Percentiles rank a stretch among this genome's conserved stretches.
Conservation (phyloP, 2,113 vertebrate genomes). For the Narcine bancroftii region DNA sequence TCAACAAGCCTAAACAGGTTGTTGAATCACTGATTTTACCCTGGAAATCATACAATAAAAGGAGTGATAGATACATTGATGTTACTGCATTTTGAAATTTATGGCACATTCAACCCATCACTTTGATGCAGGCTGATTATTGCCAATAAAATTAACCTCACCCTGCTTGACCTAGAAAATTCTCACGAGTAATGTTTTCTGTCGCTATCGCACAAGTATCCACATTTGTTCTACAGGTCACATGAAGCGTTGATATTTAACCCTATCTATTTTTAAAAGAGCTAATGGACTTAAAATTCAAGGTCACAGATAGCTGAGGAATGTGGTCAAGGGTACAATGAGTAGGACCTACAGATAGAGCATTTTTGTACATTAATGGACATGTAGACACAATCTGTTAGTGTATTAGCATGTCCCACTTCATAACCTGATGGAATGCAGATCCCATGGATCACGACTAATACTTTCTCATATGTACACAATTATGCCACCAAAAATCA, state of each 20-base stretch:
- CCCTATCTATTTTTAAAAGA: neutral
- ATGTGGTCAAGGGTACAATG: neutral
- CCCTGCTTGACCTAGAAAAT: neutral
- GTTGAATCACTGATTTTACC: neutral
- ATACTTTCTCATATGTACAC: no score
- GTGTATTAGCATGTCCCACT: neutral
- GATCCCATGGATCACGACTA: neutral
- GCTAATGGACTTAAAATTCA: constrained; percentile 6
- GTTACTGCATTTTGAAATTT: neutral
- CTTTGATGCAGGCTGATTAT: neutral
- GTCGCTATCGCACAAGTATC: neutral
- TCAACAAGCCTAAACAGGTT: neutral
- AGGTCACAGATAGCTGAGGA: neutral
- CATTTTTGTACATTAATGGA: neutral
- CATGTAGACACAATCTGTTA: neutral
- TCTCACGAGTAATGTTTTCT: neutral
- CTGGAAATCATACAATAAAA: neutral
- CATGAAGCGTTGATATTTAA: neutral
- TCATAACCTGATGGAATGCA: neutral
- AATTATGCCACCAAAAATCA: neutral
- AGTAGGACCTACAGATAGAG: neutral
- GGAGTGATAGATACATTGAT: neutral
- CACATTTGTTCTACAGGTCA: neutral
- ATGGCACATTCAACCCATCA: no score
- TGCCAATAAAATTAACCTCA: constrained; percentile 9